Base-by-base conservation (phyloP, 2,888 invertebrate species). In the Polymixis flavicincta region DNA sequence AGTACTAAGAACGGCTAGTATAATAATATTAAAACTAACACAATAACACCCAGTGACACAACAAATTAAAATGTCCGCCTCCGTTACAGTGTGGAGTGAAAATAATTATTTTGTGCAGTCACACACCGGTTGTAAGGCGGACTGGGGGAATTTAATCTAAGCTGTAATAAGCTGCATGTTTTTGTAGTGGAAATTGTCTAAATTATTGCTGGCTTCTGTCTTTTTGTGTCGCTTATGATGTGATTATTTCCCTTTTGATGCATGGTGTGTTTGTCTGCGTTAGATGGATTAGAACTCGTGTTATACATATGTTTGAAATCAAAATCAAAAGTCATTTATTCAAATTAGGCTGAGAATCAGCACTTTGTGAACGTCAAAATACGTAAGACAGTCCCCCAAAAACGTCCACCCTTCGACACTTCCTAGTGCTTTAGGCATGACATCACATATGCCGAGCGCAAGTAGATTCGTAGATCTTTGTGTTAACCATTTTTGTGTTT, bases 91-190 rank as follows among this genome's bases (percentile, higher is more conserved):
- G 67, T 37, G 48, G 19, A 68, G 64, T 19, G 76, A 64, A 76
- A 68, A 68, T 82, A 79, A 79, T 82, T 59, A 76, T 82, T 54
- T 59, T 54, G 82, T 79, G 68, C 64, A 82, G 59, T 55, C 64
- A 55, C 76, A 80, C 45, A 48, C 67, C 22, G 25, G 45, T 17
- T 57, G 55, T 22, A 32, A 32, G 55, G 54, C 48, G 60, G 28
- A 32, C 78, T 37, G 68, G n/a, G 74, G 8, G n/a, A 76, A 79
- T 82, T 76, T 82, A 76, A 79, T 79, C 68, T 82, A 59, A 68
- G 67, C 28, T 32, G 42, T 57, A 67, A 48, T 32, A 67, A 81
- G 67, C 52, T 64, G 2, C 22, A 42, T 64, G 57, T 60, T 79
- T 82, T 82, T 76, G 67, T 7, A 50, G 11, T n/a, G 55, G 17